Evolutionary conservation across 1,140 invertebrate species (phyloP).

Genomic region (Drosophila sproati): DNA sequence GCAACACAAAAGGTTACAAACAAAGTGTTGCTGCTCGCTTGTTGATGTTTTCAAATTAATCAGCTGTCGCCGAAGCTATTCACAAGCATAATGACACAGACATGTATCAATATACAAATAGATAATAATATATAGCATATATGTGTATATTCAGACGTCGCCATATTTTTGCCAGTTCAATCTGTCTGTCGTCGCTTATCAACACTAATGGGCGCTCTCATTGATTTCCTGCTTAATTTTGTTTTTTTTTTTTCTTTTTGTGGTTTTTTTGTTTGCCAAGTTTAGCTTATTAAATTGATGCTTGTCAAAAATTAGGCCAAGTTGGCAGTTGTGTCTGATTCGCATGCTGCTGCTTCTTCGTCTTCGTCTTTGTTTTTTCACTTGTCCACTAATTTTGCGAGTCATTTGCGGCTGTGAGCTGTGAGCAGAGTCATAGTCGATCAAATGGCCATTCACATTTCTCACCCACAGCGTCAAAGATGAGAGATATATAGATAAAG

Average conservation of each 20-base stretch:
- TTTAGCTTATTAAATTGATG: slow-evolving; percentile 10
- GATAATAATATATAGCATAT: not conserved
- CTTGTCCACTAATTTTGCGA: not conserved
- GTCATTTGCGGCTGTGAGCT: not conserved
- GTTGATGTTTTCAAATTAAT: slow-evolving; percentile 26
- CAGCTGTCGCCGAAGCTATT: slow-evolving; percentile 11
- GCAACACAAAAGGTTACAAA: slow-evolving; percentile 7
- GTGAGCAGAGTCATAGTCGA: not conserved
- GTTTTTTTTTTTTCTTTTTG: not conserved
- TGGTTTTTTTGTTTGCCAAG: not conserved
- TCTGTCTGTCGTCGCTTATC: not conserved
- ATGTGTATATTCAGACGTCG: not conserved
- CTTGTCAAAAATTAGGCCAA: not conserved
- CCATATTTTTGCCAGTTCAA: not conserved
- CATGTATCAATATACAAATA: not conserved
- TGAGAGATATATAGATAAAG: not conserved
- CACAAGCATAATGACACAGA: not conserved
- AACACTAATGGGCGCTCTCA: not conserved
- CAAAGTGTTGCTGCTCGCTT: slow-evolving; percentile 5
- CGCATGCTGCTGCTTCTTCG: too few species aligned
- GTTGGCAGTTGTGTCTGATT: not conserved
- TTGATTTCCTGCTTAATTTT: not conserved
- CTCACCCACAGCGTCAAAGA: not conserved
- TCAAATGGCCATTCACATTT: slow-evolving; percentile 1
- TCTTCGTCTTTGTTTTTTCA: not conserved